Base-by-base conservation (phyloP, 2,888 invertebrate species). In the Pachymerium ferrugineum region DNA sequence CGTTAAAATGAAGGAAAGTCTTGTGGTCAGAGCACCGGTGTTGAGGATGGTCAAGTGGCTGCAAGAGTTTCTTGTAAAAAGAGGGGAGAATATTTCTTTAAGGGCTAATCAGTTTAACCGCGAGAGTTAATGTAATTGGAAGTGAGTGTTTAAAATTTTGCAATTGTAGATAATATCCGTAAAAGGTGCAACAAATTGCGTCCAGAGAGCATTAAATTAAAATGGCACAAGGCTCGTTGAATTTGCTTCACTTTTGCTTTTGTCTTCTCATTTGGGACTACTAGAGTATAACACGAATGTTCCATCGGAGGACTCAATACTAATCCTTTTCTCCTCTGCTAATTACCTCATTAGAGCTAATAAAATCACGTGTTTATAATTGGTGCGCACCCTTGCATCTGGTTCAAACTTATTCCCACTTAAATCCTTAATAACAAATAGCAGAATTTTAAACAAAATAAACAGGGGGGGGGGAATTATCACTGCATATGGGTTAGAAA, bases 301-400 rank as follows among this genome's bases (percentile, higher is more conserved):
- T 47, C 19, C 47, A 47, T 47, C 22, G 16, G 47, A 47, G 47
- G 47, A 47, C 47, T 16, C 47, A 47, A 47, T 47, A 22, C 47
- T 47, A 47, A 47, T 47, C 47, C 47, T 47, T 47, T 47, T 47
- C 47, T 47, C 47, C 47, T 22, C 47, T 47, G 47, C 47, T 47
- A 47, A 47, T 47, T 47, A 47, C 47, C 47, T 47, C 47, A 47
- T 47, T 47, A 47, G 22, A 47, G 19, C 47, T 47, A 47, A 47
- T 47, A 47, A 47, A 47, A 47, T 47, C 47, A 47, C 47, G 47
- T 47, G 47, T 47, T 47, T 47, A 47, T 47, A 47, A 47, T 47
- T 47, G 47, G 47, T 47, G 47, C 47, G 14, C 38, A 38, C 38
- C 14, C 14, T 47, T 47, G 47, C 47, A 16, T 19, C 19, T 47